phyloP scores from a whole-genome alignment of 1,140 invertebrate genomes.

The Camponotus vicinus region DNA sequence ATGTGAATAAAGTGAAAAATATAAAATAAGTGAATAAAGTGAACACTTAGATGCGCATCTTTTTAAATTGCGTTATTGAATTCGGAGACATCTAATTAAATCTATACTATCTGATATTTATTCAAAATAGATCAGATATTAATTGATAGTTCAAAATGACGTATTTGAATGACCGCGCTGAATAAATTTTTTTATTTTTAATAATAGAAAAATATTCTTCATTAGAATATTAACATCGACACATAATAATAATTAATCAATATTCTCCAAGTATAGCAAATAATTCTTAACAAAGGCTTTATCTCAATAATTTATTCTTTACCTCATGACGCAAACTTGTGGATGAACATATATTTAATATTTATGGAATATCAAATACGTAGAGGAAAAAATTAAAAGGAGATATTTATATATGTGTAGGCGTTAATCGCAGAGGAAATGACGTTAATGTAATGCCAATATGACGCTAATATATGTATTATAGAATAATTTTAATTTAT shows the following conservation, averaged over 20 bases:
- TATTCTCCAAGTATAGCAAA: background rate
- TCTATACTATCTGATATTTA: background rate
- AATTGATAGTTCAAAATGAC: background rate
- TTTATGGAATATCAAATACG: conserved; percentile 7
- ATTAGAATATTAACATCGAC: background rate
- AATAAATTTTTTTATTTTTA: background rate
- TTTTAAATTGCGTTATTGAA: no score
- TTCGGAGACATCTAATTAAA: background rate
- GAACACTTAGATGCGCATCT: background rate
- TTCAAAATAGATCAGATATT: background rate
- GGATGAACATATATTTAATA: conserved; percentile 20
- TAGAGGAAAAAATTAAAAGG: background rate
- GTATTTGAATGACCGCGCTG: background rate
- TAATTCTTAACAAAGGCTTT: conserved; percentile 8
- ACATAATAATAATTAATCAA: conserved; percentile 21
- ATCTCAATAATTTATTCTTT: conserved; percentile 25
- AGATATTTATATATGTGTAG: conserved; percentile 7
- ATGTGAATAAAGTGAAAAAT: background rate
- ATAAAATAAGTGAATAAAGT: background rate
- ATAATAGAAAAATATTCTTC: background rate
- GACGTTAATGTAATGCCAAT: background rate
- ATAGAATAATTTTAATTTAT: background rate
- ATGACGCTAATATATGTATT: background rate
- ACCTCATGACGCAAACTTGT: conserved; percentile 28
- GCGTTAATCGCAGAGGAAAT: conserved; percentile 10